Conservation (phyloP, 1,140 invertebrate species). For the Penaeus vannamei region DNA sequence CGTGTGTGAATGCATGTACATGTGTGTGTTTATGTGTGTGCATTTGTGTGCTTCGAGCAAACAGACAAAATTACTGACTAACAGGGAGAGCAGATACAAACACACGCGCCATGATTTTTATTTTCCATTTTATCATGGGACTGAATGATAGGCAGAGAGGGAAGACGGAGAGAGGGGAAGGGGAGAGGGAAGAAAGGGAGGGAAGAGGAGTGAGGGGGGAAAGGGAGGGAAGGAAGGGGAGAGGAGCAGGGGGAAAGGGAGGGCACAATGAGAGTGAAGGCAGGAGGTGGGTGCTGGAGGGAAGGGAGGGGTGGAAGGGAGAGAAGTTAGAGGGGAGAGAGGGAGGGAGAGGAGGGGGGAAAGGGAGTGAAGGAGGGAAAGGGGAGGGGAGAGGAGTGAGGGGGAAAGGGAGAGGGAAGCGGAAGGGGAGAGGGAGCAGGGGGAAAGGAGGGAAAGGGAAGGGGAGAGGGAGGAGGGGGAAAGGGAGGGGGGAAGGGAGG, state of each 20-base stretch:
- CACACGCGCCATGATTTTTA: neutral
- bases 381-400: neutral
- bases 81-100: constrained; percentile 12
- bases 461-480: neutral
- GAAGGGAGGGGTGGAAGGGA: neutral
- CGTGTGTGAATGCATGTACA: constrained; percentile 14
- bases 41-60: constrained; percentile 7
- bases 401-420: neutral
- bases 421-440: neutral
- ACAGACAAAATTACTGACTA: neutral
- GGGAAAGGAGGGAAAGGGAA: neutral
- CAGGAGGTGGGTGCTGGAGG: neutral
- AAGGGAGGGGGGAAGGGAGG: neutral
- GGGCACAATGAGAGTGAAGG: neutral
- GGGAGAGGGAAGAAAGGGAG: neutral
- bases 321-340: neutral
- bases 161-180: neutral
- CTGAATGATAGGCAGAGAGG: neutral
- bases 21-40: constrained; percentile 12
- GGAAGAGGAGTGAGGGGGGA: neutral
- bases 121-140: neutral
- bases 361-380: neutral
- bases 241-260: neutral
- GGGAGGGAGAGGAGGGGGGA: neutral
- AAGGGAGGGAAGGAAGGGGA: neutral